Percentiles rank a stretch among this genome's conserved stretches.
Evolutionary conservation across 2,888 invertebrate species (phyloP).

Genomic region (Papilio elwesi): DNA sequence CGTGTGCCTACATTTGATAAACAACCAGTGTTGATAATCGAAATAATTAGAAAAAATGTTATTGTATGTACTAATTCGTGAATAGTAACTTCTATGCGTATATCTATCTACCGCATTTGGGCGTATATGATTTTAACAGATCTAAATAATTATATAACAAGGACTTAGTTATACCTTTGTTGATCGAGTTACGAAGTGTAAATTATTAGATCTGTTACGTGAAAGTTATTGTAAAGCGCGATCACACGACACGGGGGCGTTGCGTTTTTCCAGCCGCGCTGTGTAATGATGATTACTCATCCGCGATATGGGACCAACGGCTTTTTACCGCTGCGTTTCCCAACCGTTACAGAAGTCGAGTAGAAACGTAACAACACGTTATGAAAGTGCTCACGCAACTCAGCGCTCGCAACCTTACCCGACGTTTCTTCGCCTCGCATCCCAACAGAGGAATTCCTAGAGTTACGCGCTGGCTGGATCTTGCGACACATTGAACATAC

Average conservation of each 20-base stretch:
- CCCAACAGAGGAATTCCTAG: constrained; percentile 65
- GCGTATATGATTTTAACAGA: not conserved
- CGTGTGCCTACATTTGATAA: not conserved
- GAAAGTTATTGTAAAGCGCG: constrained; percentile 70
- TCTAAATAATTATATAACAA: not conserved
- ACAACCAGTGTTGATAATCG: not conserved
- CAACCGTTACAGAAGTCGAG: constrained; percentile 77
- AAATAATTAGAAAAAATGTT: not conserved
- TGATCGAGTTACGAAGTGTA: constrained; percentile 42
- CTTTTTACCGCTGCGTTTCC: constrained; percentile 74
- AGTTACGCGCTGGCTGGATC: constrained; percentile 51
- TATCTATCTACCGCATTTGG: too few relatives aligned
- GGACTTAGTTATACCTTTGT: not conserved
- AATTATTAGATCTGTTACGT: constrained; percentile 60
- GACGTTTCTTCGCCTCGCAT: constrained; percentile 67
- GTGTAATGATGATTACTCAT: constrained; percentile 69
- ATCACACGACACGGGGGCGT: constrained; percentile 63
- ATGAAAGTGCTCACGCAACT: constrained; percentile 77
- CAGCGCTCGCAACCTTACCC: constrained; percentile 58
- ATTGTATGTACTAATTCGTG: too few relatives aligned
- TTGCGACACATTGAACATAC: constrained; percentile 48
- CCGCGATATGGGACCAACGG: constrained; percentile 75
- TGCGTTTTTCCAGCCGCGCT: constrained; percentile 54
- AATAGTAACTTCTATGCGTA: too few relatives aligned
- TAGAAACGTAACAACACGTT: constrained; percentile 78